Base-by-base conservation (phyloP, 2,113 vertebrate genomes). In the Tetrax tetrax region DNA sequence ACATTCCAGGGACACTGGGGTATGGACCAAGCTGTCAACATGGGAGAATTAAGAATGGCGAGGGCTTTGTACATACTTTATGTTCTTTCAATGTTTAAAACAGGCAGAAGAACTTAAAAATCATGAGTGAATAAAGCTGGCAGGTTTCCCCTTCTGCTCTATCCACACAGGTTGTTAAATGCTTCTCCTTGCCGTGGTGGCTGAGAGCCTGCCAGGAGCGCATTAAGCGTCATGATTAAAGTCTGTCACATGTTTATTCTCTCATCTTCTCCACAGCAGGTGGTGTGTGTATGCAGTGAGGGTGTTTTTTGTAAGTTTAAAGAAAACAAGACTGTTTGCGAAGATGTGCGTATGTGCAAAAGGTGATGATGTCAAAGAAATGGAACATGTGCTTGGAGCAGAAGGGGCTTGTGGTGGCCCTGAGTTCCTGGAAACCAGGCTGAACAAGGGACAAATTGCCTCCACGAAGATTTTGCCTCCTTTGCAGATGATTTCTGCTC, bases 181-280 rank as follows among this genome's bases (percentile, higher is more conserved):
- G 60, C 79, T 76, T 91, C 57, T 89, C 6, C 70, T 89, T 96
- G 89, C 87, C 2, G 14, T 80, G 84, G 84, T 85, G 88, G 89
- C 10, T 2, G 87, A 93, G 75, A 76, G 78, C 78, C 72, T 94
- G 93, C 84, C 93, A 96, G 89, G 57, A 87, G 54, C 69, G 50
- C 82, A 90, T 94, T 97, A 93, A 94, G 84, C 65, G 21, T 93
- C 3, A 0, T 96, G 91, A 96, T 96, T 97, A 96, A 91, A 91
- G 85, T 89, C 70, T 94, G 94, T 95, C 87, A 93, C 84, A 25
- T 87, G 93, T 89, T 94, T 93, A 43, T 82, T 93, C 74, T 95
- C 90, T 95, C 88, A 92, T 92, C 90, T 82, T 92, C 91, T 87
- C 28, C 80, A 13, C 91, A 94, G 91, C 93, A 91, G 95, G 95